Evolutionary conservation across 2,113 vertebrate species (phyloP).

Genomic region (Physeter macrocephalus): DNA sequence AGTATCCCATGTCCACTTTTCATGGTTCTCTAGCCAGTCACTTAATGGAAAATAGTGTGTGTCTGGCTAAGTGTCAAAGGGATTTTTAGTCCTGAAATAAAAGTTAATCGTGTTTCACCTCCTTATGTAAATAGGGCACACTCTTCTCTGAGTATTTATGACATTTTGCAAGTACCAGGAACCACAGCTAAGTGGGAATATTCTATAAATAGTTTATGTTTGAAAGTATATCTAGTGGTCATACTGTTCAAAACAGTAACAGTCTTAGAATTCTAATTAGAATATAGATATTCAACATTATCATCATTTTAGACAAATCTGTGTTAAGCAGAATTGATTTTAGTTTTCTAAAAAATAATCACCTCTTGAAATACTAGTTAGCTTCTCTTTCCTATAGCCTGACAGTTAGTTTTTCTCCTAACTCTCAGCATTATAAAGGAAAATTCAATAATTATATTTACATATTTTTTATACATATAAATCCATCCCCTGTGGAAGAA

Average conservation of each 20-base stretch:
- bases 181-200: neutral
- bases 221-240: neutral
- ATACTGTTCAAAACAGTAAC: neutral
- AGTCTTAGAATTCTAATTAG: neutral
- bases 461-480: neutral
- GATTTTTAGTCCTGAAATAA: neutral
- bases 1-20: neutral
- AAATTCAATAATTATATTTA: neutral
- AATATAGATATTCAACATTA: neutral
- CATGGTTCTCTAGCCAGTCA: neutral
- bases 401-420: neutral
- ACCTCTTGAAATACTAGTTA: neutral
- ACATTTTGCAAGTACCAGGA: neutral
- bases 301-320: neutral
- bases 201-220: neutral
- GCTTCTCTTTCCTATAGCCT: neutral
- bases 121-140: neutral
- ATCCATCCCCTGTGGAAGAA: neutral
- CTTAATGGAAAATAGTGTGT: neutral
- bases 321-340: conserved; percentile 3
- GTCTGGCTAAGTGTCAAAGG: neutral
- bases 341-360: neutral
- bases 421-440: neutral
- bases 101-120: neutral
- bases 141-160: neutral